A percentile compares a stretch with the other conserved stretches of the same genome.
Evolutionary conservation across 2,797 vertebrate genomes (phyloP).

Genomic region (Brotula barbata): DNA sequence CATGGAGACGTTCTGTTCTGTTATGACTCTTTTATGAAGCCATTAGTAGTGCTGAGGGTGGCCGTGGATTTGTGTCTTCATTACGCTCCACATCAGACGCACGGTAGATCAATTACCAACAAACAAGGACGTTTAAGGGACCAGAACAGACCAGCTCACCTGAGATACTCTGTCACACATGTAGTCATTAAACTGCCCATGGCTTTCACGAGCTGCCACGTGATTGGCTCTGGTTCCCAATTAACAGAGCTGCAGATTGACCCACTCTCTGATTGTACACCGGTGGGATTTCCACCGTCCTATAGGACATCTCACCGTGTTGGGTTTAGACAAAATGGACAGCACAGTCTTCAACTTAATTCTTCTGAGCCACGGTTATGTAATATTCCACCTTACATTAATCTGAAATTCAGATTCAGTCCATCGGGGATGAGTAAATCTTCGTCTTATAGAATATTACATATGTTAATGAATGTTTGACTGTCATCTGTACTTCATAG

Average conservation of each 20-base stretch:
- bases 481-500: no score
- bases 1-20: background rate
- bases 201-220: conserved; percentile 29
- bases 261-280: conserved; percentile 38
- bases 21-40: conserved; percentile 28
- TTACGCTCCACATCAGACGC: conserved; percentile 39
- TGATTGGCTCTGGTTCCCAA: conserved; percentile 29
- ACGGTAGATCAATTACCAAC: conserved; percentile 27
- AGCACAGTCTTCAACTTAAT: background rate
- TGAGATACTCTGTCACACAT: conserved; percentile 13
- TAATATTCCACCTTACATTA: no score
- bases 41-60: background rate
- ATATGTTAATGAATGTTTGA: no score
- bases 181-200: conserved; percentile 33
- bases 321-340: conserved; percentile 39
- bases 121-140: conserved; percentile 26
- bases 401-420: no score
- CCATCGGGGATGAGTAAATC: no score
- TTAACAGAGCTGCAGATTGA: conserved; percentile 43
- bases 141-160: conserved; percentile 13
- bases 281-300: conserved; percentile 24
- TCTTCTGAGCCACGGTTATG: no score
- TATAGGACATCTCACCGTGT: conserved; percentile 16
- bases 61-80: conserved; percentile 35
- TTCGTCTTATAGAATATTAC: no score